Percentiles rank a stretch among this genome's conserved stretches.
phyloP scores from a whole-genome alignment of 2,113 vertebrate genomes.

The Gopherus evgoodei region DNA sequence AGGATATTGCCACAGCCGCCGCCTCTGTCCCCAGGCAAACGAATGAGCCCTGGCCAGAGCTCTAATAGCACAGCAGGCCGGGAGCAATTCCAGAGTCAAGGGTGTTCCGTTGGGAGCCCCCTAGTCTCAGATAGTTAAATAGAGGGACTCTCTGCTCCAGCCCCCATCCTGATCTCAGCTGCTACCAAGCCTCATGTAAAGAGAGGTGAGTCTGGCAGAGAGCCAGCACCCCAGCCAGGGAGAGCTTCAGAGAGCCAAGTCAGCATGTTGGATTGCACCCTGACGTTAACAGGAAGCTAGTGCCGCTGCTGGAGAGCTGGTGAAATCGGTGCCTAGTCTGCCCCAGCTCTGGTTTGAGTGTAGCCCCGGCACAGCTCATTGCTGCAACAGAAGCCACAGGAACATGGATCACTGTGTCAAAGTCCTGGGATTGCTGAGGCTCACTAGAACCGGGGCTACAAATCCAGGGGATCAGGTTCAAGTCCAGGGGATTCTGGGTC shows the following conservation, averaged over 20 bases:
- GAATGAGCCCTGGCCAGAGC: not conserved
- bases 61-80: not conserved
- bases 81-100: not conserved
- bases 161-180: not conserved
- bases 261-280: accelerated
- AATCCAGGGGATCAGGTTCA: not conserved
- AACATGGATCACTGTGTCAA: not conserved
- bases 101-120: not conserved
- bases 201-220: not conserved
- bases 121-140: not conserved
- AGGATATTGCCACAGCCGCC: not conserved
- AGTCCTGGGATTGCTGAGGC: not conserved
- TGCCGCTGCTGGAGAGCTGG: not conserved
- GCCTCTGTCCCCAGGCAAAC: not conserved
- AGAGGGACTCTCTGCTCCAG: not conserved
- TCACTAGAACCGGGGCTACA: not conserved
- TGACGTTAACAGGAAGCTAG: accelerated
- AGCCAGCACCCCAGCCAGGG: accelerated
- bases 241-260: accelerated
- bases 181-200: not conserved
- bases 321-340: not conserved
- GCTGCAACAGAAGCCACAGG: not conserved
- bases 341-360: not conserved
- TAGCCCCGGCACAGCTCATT: not conserved
- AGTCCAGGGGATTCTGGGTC: accelerated